Evolutionary conservation across 2,113 vertebrate genomes (phyloP).

Genomic region (Cryptoleucopteryx plumbea): DNA sequence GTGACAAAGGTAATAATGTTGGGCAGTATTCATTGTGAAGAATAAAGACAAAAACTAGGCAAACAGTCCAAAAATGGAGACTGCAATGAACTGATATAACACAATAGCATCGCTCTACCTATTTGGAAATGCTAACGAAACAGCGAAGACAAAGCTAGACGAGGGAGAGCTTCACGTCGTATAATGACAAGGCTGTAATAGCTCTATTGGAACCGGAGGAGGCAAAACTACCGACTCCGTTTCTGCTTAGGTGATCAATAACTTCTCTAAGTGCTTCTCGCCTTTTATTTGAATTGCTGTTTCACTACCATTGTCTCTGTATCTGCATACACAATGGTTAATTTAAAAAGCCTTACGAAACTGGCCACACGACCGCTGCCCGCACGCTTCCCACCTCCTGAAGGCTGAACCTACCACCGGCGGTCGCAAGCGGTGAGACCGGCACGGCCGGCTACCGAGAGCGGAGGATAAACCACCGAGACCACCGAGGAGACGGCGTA

Average conservation of each 20-base stretch:
- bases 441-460: neutral
- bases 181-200: neutral
- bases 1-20: neutral
- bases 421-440: neutral
- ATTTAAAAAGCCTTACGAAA: neutral
- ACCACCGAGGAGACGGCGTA: fast-evolving
- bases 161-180: neutral
- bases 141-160: fast-evolving
- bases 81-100: neutral
- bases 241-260: neutral
- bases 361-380: neutral
- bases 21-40: neutral
- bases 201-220: neutral
- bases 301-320: neutral
- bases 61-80: neutral
- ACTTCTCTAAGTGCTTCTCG: neutral
- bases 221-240: neutral
- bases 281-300: neutral
- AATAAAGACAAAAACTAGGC: neutral
- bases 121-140: neutral
- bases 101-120: neutral
- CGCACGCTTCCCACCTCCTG: neutral
- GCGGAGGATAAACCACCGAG: neutral
- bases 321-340: neutral
- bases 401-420: neutral